A percentile compares a stretch with the other conserved stretches of the same genome.
phyloP scores from a whole-genome alignment of 2,797 vertebrate species.

The Prionace glauca region DNA sequence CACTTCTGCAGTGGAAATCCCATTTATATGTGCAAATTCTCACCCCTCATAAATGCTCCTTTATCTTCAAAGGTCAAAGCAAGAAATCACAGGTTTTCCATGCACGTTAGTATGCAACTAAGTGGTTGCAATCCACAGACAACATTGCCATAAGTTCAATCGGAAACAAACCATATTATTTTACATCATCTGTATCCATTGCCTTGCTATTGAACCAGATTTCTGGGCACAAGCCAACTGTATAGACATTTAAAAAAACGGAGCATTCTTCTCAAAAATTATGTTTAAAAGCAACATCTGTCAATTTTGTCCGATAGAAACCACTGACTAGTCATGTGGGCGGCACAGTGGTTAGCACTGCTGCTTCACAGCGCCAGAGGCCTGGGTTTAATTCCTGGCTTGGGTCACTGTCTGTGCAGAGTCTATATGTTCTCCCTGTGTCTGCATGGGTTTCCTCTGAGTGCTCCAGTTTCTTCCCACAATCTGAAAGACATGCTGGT shows the following conservation, averaged over 20 bases:
- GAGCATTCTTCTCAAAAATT: neutral
- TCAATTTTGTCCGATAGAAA: neutral
- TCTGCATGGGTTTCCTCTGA: no score
- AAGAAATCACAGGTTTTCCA: neutral
- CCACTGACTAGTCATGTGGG: neutral
- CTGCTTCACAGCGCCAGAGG: no score
- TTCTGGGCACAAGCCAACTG: neutral
- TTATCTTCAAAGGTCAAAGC: neutral
- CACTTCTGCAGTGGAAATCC: neutral
- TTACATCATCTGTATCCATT: neutral
- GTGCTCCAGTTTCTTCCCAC: no score
- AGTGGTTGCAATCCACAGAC: neutral
- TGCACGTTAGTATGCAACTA: neutral
- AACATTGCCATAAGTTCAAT: neutral
- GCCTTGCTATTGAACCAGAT: neutral
- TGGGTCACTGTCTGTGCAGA: no score
- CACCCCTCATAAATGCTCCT: neutral
- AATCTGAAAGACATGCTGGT: no score
- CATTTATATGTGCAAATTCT: neutral
- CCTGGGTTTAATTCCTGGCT: no score
- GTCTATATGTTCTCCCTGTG: no score
- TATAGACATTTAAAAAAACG: neutral
- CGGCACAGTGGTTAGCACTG: no score
- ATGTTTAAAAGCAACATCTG: neutral
- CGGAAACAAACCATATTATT: neutral